A percentile compares a stretch with the other conserved stretches of the same genome.
phyloP scores from a whole-genome alignment of 30 jellyfish, hydroid and myxozoan species.

The Aurelia aurita region DNA sequence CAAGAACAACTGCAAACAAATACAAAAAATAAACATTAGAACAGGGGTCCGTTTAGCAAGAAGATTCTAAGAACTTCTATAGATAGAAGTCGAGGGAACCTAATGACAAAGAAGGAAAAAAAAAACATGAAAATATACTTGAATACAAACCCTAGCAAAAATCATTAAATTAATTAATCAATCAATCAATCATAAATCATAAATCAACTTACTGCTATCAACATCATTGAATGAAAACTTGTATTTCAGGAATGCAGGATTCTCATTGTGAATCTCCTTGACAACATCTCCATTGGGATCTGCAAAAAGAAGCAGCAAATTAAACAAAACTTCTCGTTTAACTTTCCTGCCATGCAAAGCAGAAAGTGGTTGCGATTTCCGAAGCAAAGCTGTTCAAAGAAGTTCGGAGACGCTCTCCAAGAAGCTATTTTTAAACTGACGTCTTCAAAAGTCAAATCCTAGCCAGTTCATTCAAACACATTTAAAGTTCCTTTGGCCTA shows the following conservation, averaged over 20 bases:
- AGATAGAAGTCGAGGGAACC: not conserved
- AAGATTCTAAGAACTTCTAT: too few species aligned
- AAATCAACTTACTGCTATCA: slow-evolving; percentile 69
- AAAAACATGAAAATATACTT: not conserved
- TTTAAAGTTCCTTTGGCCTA: too few species aligned
- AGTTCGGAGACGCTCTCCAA: too few species aligned
- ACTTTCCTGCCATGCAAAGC: too few species aligned
- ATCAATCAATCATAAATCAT: not conserved
- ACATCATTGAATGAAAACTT: slow-evolving; percentile 84
- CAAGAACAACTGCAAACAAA: slow-evolving; percentile 21
- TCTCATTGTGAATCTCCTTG: slow-evolving; percentile 89
- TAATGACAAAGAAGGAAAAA: not conserved
- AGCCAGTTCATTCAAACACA: too few species aligned
- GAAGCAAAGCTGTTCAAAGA: too few species aligned
- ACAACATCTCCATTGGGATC: slow-evolving; percentile 89
- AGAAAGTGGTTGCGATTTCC: too few species aligned
- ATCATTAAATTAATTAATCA: not conserved
- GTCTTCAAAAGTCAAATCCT: too few species aligned
- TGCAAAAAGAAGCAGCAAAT: not conserved
- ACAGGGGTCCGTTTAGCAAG: too few species aligned
- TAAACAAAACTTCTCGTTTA: not conserved
- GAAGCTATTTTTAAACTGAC: too few species aligned
- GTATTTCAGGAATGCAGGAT: slow-evolving; percentile 83
- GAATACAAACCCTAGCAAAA: not conserved
- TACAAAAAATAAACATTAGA: too few species aligned